Base-by-base conservation (phyloP, 2,888 invertebrate species). In the Stenolophus ochropezus region DNA sequence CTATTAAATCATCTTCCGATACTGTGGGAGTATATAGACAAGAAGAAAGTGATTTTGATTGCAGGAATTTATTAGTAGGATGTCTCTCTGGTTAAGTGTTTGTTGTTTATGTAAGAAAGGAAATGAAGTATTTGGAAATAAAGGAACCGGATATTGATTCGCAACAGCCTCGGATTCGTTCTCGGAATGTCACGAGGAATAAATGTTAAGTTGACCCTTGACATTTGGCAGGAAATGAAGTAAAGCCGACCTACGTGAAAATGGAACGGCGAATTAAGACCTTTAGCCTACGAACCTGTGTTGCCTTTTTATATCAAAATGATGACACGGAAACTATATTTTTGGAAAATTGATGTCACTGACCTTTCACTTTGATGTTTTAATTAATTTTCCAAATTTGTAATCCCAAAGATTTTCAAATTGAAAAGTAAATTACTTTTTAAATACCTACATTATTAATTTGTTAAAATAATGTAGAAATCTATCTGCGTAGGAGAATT, bases 201-300 rank as follows among this genome's bases (percentile, higher is more conserved):
- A 69, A 69, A 69, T 69, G 65, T 33, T 69, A 27, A 69, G 65
- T 69, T 69, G 65, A 69, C 65, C 33, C 20, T 33, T 33, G 33
- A 69, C 61, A 61, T 61, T 61, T 61, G 21, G 61, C 61, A 69
- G 65, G 65, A 69, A 69, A 69, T 69, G 27, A 69, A 69, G 65
- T 69, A 69, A 27, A 18, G 27, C 18, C 65, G 16, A 25, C 61
- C 61, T 61, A 61, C 61, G 61, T 14, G 61, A 25, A 58, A 61
- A 61, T 61, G 23, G 61, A 61, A 61, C 23, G 61, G 14, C 4
- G 61, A 61, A 61, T 61, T 61, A 61, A 61, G 61, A 61, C 11
- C 56, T 56, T 56, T 56, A 20, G 21, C 0, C 20, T 56, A 23
- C 11, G 20, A 21, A 14, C 4, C 11, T 14, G 14, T 61, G n/a